Conservation (phyloP, 2,797 vertebrate species). For the Acomys russatus region DNA sequence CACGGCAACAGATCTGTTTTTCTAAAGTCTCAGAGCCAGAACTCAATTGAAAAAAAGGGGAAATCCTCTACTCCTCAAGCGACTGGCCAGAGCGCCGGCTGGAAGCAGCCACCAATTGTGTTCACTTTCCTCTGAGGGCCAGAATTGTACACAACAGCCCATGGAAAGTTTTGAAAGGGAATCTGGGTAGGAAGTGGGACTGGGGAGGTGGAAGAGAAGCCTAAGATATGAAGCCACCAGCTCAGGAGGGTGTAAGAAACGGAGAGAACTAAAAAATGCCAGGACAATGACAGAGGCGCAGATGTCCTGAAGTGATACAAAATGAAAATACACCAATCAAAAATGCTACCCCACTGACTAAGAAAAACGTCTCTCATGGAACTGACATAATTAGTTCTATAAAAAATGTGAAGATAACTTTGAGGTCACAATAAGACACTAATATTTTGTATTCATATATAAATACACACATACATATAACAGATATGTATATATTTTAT, state of each 20-base stretch:
- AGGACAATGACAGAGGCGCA: neutral
- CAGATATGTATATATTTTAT: neutral
- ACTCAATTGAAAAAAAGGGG: conserved; percentile 60
- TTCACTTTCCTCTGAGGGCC: conserved; percentile 48
- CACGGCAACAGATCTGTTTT: conserved; percentile 76
- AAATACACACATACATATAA: neutral
- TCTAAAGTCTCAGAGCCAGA: conserved; percentile 72
- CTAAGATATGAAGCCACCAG: neutral
- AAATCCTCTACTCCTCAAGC: conserved; percentile 20
- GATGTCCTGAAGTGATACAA: neutral
- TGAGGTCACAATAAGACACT: neutral
- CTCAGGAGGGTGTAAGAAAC: neutral
- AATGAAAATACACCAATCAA: neutral
- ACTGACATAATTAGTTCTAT: neutral
- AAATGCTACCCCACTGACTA: neutral
- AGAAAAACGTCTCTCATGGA: neutral
- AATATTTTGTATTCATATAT: neutral
- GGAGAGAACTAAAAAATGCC: neutral
- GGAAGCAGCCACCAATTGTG: conserved; percentile 47
- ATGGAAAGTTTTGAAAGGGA: conserved; percentile 67
- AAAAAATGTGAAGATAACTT: neutral
- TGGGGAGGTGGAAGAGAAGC: neutral
- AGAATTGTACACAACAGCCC: conserved; percentile 16
- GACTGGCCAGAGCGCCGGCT: conserved; percentile 14
- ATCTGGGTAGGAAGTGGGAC: neutral